Evolutionary conservation across 1,140 invertebrate species (phyloP), one percentile per base, ranked within the genome.

Genomic region (Octopus sinensis): DNA sequence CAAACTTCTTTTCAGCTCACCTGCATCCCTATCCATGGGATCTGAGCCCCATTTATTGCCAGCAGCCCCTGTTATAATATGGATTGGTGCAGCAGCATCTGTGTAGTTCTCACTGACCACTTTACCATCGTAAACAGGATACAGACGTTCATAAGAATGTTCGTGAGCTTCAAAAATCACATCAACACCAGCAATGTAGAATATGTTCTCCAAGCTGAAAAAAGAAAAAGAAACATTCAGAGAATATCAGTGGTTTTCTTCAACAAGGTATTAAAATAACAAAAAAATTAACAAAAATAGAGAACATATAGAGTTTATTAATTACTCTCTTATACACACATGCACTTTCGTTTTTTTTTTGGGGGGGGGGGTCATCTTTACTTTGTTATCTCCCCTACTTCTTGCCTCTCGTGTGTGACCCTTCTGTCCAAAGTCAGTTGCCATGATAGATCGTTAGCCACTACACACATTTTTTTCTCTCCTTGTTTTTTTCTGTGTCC

Each of bases 141-240:
- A 98, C 80, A 97, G 91, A 56, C 98, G 92, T 92, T 99, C 97
- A 89, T 99, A 99, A n/a, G 95, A 95, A 91, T 99, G 97, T 90
- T 99, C 97, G 90, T 99, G 97, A 0, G 96, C 97, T 95, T 97
- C 98, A 13, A 99, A 92, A 87, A 95, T 93, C 76, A 99, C 88
- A 91, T 99, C 98, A 13, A 99, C 98, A 79, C 95, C 95, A 88
- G 95, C 94, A 76, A 96, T 92, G 85, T 94, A 94, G 87, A 99
- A 95, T 4, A 99, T 88, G 53, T 87, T 85, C 78, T 89, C 88
- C n/a, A 89, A 79, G 53, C 88, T 89, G 80, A 53, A 75, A 68
- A 73, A 13, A 73, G 6, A 73, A 73, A 10, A 73, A 73, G 3
- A 53, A 53, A 78, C 9, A 62, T 62, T 17, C 56, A 12, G 56